A percentile compares a stretch with the other conserved stretches of the same genome.
Evolutionary conservation across 1,140 invertebrate species (phyloP).

Genomic region (Zaprionus inermis): DNA sequence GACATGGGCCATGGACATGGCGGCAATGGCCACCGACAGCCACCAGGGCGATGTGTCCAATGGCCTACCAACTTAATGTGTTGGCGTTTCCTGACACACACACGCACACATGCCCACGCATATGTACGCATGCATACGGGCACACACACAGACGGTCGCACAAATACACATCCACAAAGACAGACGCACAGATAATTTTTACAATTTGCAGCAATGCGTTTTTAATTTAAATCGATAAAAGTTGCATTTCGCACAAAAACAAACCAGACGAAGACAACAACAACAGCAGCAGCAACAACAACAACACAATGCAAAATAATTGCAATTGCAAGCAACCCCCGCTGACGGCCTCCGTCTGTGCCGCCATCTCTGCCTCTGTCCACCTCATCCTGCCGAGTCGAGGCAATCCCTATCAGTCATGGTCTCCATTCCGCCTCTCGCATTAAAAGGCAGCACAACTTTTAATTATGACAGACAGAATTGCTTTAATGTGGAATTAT

Average conservation of each 20-base stretch:
- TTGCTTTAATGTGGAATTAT: slow-evolving; percentile 21
- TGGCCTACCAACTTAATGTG: slow-evolving; percentile 81
- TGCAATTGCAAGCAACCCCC: slow-evolving; percentile 63
- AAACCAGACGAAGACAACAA: slow-evolving; percentile 50
- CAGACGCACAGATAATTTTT: slow-evolving; percentile 75
- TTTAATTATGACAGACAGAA: slow-evolving; percentile 45
- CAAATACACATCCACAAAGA: slow-evolving; percentile 56
- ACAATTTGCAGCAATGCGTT: slow-evolving; percentile 81
- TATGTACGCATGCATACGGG: slow-evolving; percentile 4
- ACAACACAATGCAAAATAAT: slow-evolving; percentile 70
- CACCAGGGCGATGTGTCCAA: slow-evolving; percentile 63
- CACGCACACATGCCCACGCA: slow-evolving; percentile 24
- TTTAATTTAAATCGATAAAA: slow-evolving; percentile 82
- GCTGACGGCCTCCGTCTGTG: slow-evolving; percentile 19
- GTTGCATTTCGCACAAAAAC: slow-evolving; percentile 76
- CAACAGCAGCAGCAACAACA: slow-evolving; percentile 23
- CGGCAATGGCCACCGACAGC: slow-evolving; percentile 40
- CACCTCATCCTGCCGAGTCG: not conserved
- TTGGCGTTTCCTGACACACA: slow-evolving; percentile 70
- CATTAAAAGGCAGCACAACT: slow-evolving; percentile 35
- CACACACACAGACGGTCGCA: slow-evolving; percentile 28
- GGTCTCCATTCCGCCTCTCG: slow-evolving; percentile 15
- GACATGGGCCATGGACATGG: slow-evolving; percentile 73
- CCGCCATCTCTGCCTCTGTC: not conserved
- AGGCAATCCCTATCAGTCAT: slow-evolving; percentile 23